Base-by-base conservation (phyloP, 2,797 vertebrate genomes). In the Mareca strepera region DNA sequence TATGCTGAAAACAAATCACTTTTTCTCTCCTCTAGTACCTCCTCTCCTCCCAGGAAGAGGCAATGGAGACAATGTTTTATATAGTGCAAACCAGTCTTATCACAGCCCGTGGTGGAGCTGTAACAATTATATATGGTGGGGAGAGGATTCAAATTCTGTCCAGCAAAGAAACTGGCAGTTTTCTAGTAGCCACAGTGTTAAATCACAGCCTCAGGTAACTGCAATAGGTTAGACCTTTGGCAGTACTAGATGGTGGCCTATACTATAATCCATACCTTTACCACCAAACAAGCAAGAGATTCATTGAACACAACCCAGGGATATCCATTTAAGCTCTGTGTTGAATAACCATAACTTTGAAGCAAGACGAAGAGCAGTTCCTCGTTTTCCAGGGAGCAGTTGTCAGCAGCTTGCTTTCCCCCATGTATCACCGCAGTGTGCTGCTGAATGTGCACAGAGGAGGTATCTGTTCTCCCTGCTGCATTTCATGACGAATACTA, bases 361-460 rank as follows among this genome's bases (percentile, higher is more conserved):
- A 78, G 22, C 12, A 78, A 56, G 58, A 7, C 18, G 23, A 63
- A 14, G 1, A 29, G 22, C 33, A 37, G 22, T 18, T 68, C 26
- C 37, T 8, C 46, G 23, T 46, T 73, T 52, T 59, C 73, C 46
- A 76, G 44, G 33, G 15, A 84, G 12, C 6, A 72, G 3, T 6
- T 8, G 10, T 26, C 43, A 75, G 50, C 63, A 90, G 55, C 22
- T 48, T 84, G 63, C 62, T 16, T 58, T 78, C 73, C 39, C 18
- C 29, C 22, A 16, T 1, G 11, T 14, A 53, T 20, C 6, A 8
- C 8, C 6, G 25, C 1, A 1, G 25, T 3, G 8, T 31, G 17
- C 28, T n/a, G 26, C 6, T 39, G 66, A 8, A 53, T 2, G 7
- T 1, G 4, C 46, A 52, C 37, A 92, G 3, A 26, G 44, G 85